A percentile compares a stretch with the other conserved stretches of the same genome.
Conservation (phyloP, 1,140 invertebrate species). For the Pseudoatta argentina region DNA sequence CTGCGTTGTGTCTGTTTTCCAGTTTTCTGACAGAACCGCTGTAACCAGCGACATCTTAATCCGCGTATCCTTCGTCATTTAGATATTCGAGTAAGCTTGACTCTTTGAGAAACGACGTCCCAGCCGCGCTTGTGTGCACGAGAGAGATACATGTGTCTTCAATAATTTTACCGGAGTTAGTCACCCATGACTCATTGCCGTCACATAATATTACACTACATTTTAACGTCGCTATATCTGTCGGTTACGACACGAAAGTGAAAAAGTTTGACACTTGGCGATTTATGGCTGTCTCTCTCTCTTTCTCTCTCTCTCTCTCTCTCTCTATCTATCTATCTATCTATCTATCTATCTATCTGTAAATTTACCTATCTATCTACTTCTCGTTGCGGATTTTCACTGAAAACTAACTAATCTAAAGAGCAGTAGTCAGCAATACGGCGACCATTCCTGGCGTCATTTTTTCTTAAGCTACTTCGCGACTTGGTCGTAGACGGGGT, state of each 20-base stretch:
- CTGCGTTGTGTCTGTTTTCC: constrained; percentile 69
- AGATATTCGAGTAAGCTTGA: background rate
- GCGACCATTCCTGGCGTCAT: constrained; percentile 46
- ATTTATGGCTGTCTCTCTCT: constrained; percentile 7
- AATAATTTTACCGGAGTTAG: constrained; percentile 19
- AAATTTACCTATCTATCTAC: background rate
- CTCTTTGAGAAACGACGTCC: background rate
- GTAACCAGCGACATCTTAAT: constrained; percentile 69
- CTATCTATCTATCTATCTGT: background rate
- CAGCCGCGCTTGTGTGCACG: background rate
- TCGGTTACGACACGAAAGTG: constrained; percentile 7
- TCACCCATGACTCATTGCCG: constrained; percentile 11
- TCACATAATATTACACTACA: constrained; percentile 14
- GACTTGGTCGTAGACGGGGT: constrained; percentile 37
- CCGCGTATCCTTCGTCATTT: constrained; percentile 65
- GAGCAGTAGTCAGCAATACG: constrained; percentile 67
- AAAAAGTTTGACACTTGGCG: constrained; percentile 38
- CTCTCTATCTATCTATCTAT: background rate
- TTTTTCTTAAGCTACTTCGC: constrained; percentile 63
- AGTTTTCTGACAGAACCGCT: constrained; percentile 67
- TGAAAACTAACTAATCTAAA: constrained; percentile 56
- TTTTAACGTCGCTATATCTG: constrained; percentile 1
- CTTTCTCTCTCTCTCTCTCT: background rate
- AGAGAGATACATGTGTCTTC: constrained; percentile 13
- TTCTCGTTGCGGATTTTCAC: constrained; percentile 5